Conservation (phyloP, 2,113 vertebrate genomes). For the Oenanthe oenanthe region DNA sequence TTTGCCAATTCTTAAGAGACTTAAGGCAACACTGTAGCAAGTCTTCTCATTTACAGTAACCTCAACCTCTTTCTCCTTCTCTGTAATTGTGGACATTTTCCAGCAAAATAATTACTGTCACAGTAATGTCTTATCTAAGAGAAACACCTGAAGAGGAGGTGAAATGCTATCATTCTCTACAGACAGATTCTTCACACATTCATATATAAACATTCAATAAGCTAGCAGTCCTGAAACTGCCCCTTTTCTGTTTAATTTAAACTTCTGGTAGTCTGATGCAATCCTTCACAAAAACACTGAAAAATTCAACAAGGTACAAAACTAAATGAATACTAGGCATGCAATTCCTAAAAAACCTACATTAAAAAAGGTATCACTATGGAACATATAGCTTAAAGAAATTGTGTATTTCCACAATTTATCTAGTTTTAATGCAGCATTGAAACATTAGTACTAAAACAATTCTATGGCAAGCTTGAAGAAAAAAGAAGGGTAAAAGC, state of each 20-base stretch:
- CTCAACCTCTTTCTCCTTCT: not conserved
- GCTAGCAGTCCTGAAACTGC: not conserved
- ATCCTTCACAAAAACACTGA: accelerated
- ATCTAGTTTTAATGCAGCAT: not conserved
- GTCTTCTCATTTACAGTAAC: not conserved
- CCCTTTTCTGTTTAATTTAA: not conserved
- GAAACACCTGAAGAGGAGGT: not conserved
- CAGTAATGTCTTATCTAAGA: not conserved
- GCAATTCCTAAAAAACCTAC: not conserved
- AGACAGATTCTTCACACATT: not conserved
- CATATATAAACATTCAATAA: not conserved
- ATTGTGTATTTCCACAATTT: not conserved
- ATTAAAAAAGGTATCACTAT: not conserved
- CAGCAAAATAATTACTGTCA: not conserved
- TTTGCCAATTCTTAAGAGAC: not conserved
- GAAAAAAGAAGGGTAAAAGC: not conserved
- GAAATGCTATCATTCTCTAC: not conserved
- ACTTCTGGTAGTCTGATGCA: not conserved
- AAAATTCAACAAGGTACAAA: not conserved
- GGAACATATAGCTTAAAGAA: not conserved
- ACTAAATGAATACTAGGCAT: not conserved
- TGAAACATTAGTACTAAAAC: not conserved
- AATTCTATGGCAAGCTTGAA: not conserved
- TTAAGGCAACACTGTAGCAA: not conserved
- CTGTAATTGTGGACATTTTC: not conserved